Evolutionary conservation across 2,888 invertebrate species (phyloP).

Genomic region (Punctoribates punctum): DNA sequence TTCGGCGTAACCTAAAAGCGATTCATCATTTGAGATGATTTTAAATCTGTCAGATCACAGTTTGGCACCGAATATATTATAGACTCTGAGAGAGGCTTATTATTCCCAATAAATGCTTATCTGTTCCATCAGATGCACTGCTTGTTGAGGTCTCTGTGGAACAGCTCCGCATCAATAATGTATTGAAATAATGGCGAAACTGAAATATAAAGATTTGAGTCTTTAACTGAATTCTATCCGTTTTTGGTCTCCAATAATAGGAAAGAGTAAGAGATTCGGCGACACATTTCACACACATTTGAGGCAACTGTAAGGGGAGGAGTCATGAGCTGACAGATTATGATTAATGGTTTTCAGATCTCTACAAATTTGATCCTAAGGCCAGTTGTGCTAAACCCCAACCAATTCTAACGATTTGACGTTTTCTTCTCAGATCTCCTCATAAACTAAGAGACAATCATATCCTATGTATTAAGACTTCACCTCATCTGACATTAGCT

Average conservation of each 20-base stretch:
- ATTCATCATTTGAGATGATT: constrained; percentile 6
- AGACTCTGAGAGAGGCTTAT: constrained; percentile 19
- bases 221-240: background rate
- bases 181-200: constrained; percentile 10
- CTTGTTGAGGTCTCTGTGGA: constrained; percentile 20
- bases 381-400: constrained; percentile 21
- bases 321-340: constrained; percentile 22
- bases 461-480: constrained; percentile 28
- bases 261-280: background rate
- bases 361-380: constrained; percentile 28
- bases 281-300: constrained; percentile 10
- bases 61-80: constrained; percentile 20
- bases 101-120: constrained; percentile 25
- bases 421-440: constrained; percentile 27
- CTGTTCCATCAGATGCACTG: background rate
- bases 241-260: background rate
- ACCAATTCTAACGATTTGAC: constrained; percentile 20
- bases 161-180: constrained; percentile 22
- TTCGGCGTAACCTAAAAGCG: background rate
- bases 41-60: constrained; percentile 21
- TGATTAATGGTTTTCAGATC: constrained; percentile 21
- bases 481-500: constrained; percentile 24
- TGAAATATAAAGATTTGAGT: background rate
- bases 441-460: constrained; percentile 25
- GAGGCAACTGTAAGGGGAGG: constrained; percentile 5